Evolutionary conservation across 2,797 vertebrate species (phyloP), one percentile per base, ranked within the genome.

Genomic region (Selene dorsalis): DNA sequence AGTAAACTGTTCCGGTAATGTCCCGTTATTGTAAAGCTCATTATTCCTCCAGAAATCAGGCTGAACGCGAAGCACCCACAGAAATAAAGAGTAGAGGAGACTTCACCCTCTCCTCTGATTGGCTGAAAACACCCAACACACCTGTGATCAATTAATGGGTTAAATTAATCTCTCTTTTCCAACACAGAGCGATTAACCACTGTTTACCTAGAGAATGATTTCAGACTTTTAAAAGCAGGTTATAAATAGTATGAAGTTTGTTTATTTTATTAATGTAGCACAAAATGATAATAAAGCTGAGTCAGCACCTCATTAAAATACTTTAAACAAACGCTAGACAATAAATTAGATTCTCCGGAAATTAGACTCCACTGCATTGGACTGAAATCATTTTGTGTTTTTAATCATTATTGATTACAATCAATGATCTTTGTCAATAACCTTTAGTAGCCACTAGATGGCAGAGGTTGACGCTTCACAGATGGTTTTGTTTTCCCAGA

Each of bases 361-460:
- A 26, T 10, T 32, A 20, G 16, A 30, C 11, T 32, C 18, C 20
- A 18, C 4, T 56, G 22, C 4, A 53, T 26, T 26, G 14, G 12
- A 53, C 22, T 6, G 5, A 3, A 26, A 6, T 13, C 1, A 2
- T 13, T 50, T 50, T 12, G 3, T 50, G 10, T 24, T 52, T 50
- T 52, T 26, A 53, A 53, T 24, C 22, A 53, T 14, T 53, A 24
- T 24, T 47, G 16, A 7, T 47, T 6, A 48, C 17, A 18, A 48
- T n/a, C 2, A n/a, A 50, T 50, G 47, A 50, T 50, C 13, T 53
- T 53, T 11, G n/a, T n/a, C n/a, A n/a, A n/a, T n/a, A 22, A n/a
- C 2, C 24, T 24, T 8, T 16, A 22, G 47, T 3, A 30, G 18
- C 72, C 78, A 75, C 67, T 75, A 66, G 66, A 48, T 18, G 39